Percentiles rank a stretch among this genome's conserved stretches.
Conservation (phyloP, 2,888 invertebrate genomes). For the Cerastoderma edule region DNA sequence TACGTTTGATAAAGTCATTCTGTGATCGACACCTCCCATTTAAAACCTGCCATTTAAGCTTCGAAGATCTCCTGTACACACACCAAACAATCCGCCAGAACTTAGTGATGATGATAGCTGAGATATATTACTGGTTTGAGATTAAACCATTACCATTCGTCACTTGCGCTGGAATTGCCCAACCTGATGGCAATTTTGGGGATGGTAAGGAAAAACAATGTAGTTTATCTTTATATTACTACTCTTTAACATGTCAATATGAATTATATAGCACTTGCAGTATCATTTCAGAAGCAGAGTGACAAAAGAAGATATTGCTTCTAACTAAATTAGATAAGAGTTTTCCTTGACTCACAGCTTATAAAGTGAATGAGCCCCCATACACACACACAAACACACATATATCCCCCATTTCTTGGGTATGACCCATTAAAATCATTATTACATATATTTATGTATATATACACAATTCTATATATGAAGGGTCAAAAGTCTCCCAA, state of each 20-base stretch:
- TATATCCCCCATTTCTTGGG: too few species aligned
- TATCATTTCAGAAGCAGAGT: background rate
- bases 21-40: slow-evolving; percentile 93
- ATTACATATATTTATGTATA: too few species aligned
- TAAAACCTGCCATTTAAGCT: slow-evolving; percentile 95
- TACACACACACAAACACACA: too few species aligned
- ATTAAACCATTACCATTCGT: slow-evolving; percentile 86
- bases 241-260: too few species aligned
- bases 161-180: slow-evolving; percentile 33
- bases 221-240: background rate
- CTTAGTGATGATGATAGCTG: slow-evolving; percentile 95
- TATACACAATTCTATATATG: too few species aligned
- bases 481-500: too few species aligned
- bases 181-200: background rate
- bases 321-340: too few species aligned
- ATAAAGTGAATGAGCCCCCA: too few species aligned
- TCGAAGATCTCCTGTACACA: slow-evolving; percentile 98
- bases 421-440: too few species aligned
- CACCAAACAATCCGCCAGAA: slow-evolving; percentile 96
- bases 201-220: slow-evolving; percentile 7
- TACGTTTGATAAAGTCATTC: slow-evolving; percentile 94
- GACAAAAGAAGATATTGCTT: background rate
- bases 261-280: too few species aligned
- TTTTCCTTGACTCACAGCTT: too few species aligned
- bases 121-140: slow-evolving; percentile 96